These are phyloP conservation scores for Urocitellus parryii DNA, from an alignment of 2,113 vertebrate genomes.

Conservation along the genomic window DNA sequence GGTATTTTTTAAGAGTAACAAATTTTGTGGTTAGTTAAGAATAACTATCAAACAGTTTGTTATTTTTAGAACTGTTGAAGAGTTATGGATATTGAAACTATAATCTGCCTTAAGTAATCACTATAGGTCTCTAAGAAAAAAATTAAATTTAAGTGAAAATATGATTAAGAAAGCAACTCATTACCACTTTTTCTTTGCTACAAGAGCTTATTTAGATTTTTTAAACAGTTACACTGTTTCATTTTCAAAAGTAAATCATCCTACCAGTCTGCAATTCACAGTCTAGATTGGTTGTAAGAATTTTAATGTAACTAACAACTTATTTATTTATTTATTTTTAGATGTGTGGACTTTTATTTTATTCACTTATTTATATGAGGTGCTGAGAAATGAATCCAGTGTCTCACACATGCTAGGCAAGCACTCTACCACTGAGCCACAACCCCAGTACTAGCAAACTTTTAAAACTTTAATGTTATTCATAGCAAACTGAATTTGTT, in stretches of 20 bases:
- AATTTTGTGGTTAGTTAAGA: constrained; percentile 45
- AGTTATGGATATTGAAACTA: constrained; percentile 11
- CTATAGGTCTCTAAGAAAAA: not conserved
- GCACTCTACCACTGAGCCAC: no score
- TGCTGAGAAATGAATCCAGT: no score
- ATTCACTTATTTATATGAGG: no score
- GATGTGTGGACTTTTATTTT: no score
- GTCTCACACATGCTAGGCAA: no score
- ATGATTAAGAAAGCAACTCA: constrained; percentile 31
- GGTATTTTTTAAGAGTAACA: not conserved
- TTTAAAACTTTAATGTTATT: constrained; percentile 38
- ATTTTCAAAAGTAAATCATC: not conserved
- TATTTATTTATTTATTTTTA: no score
- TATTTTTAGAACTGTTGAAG: constrained; percentile 58
- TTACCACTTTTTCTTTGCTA: constrained; percentile 24
- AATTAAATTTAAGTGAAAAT: constrained; percentile 19
- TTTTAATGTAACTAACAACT: constrained; percentile 45
- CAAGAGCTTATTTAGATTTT: not conserved
- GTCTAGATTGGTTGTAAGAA: not conserved
- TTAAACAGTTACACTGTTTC: not conserved
- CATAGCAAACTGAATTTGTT: constrained; percentile 32
- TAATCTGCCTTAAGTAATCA: constrained; percentile 27
- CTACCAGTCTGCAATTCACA: not conserved
- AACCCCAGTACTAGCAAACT: not conserved
- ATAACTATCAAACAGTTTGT: constrained; percentile 28